Conservation (phyloP, 2,113 vertebrate genomes). For the Turnix velox region DNA sequence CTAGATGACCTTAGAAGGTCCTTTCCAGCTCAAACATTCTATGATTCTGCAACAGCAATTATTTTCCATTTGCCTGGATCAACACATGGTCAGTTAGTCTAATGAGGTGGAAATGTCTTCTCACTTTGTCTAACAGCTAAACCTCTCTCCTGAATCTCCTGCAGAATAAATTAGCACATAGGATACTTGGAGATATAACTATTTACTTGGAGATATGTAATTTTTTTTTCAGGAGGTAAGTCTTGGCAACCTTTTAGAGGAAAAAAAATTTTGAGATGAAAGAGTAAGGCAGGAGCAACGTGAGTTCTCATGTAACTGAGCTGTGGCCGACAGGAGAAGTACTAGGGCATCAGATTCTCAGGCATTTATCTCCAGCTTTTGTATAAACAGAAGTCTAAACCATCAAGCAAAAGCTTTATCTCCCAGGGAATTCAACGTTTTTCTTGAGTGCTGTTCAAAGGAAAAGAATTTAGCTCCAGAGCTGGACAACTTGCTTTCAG, state of each 20-base stretch:
- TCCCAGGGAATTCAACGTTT: neutral
- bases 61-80: neutral
- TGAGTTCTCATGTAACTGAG: neutral
- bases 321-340: neutral
- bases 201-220: neutral
- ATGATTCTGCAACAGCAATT: too few species aligned
- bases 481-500: neutral
- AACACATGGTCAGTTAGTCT: neutral
- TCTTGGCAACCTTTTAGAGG: neutral
- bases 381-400: constrained; percentile 5
- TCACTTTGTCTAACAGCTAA: neutral
- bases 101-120: neutral
- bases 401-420: neutral
- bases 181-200: neutral
- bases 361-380: neutral
- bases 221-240: neutral
- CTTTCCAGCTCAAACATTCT: too few species aligned
- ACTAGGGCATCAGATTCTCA: neutral
- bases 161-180: neutral
- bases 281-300: neutral
- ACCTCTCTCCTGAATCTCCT: neutral
- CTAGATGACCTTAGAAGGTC: too few species aligned
- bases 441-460: neutral
- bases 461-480: neutral
- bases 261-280: neutral